These are phyloP conservation scores for Drosophila nannoptera DNA, from an alignment of 1,140 invertebrate genomes.

Conservation along the genomic window DNA sequence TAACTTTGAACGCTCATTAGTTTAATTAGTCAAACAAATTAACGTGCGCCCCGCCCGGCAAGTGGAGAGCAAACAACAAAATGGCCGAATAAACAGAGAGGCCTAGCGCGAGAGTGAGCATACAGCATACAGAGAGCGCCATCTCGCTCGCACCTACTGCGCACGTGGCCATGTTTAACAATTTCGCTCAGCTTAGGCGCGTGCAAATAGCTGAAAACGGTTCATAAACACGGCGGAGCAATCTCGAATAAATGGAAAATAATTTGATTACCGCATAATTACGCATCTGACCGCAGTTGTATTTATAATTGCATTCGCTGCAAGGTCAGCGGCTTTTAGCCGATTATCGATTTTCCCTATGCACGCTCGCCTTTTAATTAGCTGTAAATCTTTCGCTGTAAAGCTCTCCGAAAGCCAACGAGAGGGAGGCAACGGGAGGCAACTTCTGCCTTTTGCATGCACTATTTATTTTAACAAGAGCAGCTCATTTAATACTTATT, in stretches of 20 bases:
- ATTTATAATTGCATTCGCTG: slow-evolving; percentile 64
- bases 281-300: slow-evolving; percentile 69
- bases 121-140: slow-evolving; percentile 12
- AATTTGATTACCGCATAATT: slow-evolving; percentile 79
- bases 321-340: slow-evolving; percentile 61
- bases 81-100: slow-evolving; percentile 68
- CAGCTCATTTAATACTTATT: slow-evolving; percentile 77
- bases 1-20: slow-evolving; percentile 79
- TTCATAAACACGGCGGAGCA: slow-evolving; percentile 18
- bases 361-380: slow-evolving; percentile 65
- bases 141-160: slow-evolving; percentile 41
- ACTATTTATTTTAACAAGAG: slow-evolving; percentile 78
- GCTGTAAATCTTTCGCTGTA: slow-evolving; percentile 65
- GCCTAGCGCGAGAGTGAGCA: not conserved
- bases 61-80: slow-evolving; percentile 75
- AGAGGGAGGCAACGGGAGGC: not conserved
- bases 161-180: slow-evolving; percentile 18
- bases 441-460: slow-evolving; percentile 63
- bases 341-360: slow-evolving; percentile 55
- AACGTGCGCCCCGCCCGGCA: slow-evolving; percentile 66
- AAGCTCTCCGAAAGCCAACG: slow-evolving; percentile 50
- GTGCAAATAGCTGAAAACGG: slow-evolving; percentile 13
- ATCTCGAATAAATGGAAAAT: slow-evolving; percentile 64
- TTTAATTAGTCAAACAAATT: slow-evolving; percentile 79
- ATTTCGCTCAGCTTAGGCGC: slow-evolving; percentile 34